phyloP scores from a whole-genome alignment of 2,888 invertebrate genomes.

The Polydrusus pterygomalis region DNA sequence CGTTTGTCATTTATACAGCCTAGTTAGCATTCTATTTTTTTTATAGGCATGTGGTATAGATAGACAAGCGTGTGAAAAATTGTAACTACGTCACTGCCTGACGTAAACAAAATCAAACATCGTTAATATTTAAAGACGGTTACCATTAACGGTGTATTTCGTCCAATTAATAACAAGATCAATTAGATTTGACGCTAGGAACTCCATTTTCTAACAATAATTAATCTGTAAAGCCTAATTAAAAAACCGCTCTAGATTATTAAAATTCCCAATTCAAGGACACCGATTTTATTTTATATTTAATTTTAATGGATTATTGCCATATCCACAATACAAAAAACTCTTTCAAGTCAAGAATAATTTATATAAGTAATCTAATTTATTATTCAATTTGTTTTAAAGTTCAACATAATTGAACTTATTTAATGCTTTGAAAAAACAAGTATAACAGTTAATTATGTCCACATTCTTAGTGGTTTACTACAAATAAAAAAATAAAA shows the following conservation, averaged over 20 bases:
- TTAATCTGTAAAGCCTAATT: constrained; percentile 49
- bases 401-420: constrained; percentile 47
- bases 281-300: constrained; percentile 42
- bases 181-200: constrained; percentile 50
- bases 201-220: constrained; percentile 43
- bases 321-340: constrained; percentile 39
- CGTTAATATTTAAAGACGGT: constrained; percentile 41
- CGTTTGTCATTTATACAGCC: too few relatives aligned
- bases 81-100: constrained; percentile 17
- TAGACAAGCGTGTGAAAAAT: neutral
- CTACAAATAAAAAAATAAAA: too few relatives aligned
- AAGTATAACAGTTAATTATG: constrained; percentile 31
- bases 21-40: too few relatives aligned
- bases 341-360: constrained; percentile 36
- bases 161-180: constrained; percentile 49
- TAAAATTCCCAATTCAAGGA: constrained; percentile 50
- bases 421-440: constrained; percentile 36
- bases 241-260: constrained; percentile 50
- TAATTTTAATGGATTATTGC: constrained; percentile 45
- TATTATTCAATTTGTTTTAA: constrained; percentile 47
- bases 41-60: too few relatives aligned
- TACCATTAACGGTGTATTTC: constrained; percentile 45
- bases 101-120: constrained; percentile 28
- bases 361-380: constrained; percentile 43
- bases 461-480: constrained; percentile 23